Evolutionary conservation across 1,140 invertebrate species (phyloP), one percentile per base, ranked within the genome.

Genomic region (Anthonomus grandis): DNA sequence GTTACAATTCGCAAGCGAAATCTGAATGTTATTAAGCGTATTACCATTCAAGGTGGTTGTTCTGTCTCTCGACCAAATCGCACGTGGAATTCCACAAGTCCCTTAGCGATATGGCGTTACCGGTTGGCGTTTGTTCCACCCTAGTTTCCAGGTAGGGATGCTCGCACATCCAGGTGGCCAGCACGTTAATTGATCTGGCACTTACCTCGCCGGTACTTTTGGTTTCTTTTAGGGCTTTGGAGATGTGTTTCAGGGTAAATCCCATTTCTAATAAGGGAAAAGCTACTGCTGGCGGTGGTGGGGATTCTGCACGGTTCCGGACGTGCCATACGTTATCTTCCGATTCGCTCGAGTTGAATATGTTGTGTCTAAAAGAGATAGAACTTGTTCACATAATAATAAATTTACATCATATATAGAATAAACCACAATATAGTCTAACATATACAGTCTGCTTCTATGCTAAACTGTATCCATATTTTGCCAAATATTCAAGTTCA

Each of bases 91-190:
- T 50, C 47, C 46, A 57, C 3, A 57, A 19, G 17, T 57, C 48
- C 31, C 57, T 55, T 8, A 55, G 19, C 10, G 53, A 37, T 6
- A 19, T 18, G 13, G 24, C 23, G 17, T 38, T 38, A 13, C 37
- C 27, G 10, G 25, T 9, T 37, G 49, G 21, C 18, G 17, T 25
- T 25, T 44, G 19, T 37, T 64, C 65, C 36, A 59, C 60, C 18
- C 60, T 60, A 4, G 59, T 27, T 18, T 75, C 77, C 48, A 79
- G 73, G 23, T 70, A 74, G 0, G 83, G 82, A 69, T 85, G 79
- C 62, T 85, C 83, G 19, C 85, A 67, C 83, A 85, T 85, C 83
- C 83, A 86, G 1, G 78, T 82, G n/a, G 81, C 83, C 24, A 86
- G 67, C 59, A 76, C 77, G 67, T 83, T 84, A 9, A 85, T 78